Base-by-base conservation (phyloP, 2,113 vertebrate species). In the Corythaeola cristata region DNA sequence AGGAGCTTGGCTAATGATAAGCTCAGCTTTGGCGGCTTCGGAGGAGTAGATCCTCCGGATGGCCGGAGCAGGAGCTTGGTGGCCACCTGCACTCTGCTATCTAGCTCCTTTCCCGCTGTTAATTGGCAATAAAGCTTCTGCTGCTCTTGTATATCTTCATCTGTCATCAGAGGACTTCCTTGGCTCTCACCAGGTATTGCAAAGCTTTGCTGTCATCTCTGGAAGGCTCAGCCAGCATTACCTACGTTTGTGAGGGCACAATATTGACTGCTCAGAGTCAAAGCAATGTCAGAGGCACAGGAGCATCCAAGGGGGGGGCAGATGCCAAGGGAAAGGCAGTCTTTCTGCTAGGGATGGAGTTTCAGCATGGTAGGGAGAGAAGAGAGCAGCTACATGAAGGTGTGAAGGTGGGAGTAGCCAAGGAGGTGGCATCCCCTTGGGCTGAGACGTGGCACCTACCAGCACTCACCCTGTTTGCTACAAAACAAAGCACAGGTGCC, bases 11-110 rank as follows among this genome's bases (percentile, higher is more conserved):
- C 53, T 60, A 66, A 39, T 52, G 52, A 5, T 64, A 52, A 76
- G 15, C 59, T 11, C 2, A 3, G 12, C 53, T 83, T 69, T 1
- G 0, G 8, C 39, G 49, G 50, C 21, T 82, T 81, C 0, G 0
- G 64, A 84, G 73, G 68, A 81, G 64, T 23, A 84, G 89, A 84
- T 89, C 67, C 49, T 79, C 62, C 50, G 69, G 19, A 44, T 77
- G 53, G 50, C 32, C 3, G 5, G 64, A 66, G 50, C 55, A 76
- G 50, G 33, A 64, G 41, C 56, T 47, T 58, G 71, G 26, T 85
- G 45, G 35, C 62, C n/a, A 2, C 52, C 32, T 49, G 73, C 12
- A 35, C 41, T 53, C 62, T 85, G 47, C 39, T 87, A 0, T n/a
- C 32, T 50, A 50, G 12, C 52, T 82, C 39, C 35, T 84, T 85